A percentile compares a stretch with the other conserved stretches of the same genome.
Evolutionary conservation across 2,113 vertebrate genomes (phyloP).

Genomic region (Ia io): DNA sequence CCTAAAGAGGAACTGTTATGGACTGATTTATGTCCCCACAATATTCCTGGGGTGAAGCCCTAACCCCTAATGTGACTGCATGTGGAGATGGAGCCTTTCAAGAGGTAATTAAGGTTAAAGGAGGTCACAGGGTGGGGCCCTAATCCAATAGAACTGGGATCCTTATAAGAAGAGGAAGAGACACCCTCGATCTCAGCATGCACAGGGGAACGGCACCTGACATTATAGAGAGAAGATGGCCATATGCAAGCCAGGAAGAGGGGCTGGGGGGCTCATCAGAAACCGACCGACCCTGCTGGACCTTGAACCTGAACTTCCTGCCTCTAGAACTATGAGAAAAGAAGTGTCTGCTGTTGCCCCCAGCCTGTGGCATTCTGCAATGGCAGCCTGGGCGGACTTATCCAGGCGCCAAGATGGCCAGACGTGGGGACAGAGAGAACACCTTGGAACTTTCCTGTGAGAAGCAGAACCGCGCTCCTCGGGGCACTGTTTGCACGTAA

Average conservation of each 20-base stretch:
- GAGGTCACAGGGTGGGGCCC: neutral
- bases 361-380: neutral
- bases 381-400: neutral
- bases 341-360: neutral
- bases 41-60: neutral
- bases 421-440: neutral
- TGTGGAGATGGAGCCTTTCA: neutral
- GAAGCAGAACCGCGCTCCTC: accelerated
- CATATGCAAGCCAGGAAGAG: neutral
- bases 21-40: neutral
- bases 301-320: neutral
- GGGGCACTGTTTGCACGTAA: too few relatives aligned
- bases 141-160: neutral
- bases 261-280: neutral
- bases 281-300: neutral
- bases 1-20: neutral
- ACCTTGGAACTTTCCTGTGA: too few relatives aligned
- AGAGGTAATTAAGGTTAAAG: neutral
- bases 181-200: too few relatives aligned
- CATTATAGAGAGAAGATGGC: neutral
- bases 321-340: neutral
- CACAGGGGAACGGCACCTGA: neutral
- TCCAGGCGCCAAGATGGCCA: accelerated
- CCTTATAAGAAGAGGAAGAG: neutral
- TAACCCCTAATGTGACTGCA: neutral